A percentile compares a stretch with the other conserved stretches of the same genome.
These are phyloP conservation scores for Odiellus spinosus DNA, from an alignment of 2,888 invertebrate genomes.

Conservation along the genomic window DNA sequence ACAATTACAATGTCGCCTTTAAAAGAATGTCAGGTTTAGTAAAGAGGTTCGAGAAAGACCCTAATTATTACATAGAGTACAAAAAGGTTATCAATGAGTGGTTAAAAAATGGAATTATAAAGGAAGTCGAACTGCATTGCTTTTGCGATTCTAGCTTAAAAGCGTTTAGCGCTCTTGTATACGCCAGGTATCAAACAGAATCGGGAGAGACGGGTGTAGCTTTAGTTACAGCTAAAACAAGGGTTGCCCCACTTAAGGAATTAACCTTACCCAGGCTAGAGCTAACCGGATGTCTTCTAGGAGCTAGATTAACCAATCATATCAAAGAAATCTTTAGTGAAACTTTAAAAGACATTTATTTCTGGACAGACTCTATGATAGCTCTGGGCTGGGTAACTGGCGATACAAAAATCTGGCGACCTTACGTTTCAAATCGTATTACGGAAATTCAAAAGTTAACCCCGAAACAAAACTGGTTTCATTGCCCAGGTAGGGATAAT, in stretches of 20 bases:
- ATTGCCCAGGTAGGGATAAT: slow-evolving; percentile 20
- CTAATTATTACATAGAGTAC: too few relatives aligned
- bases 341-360: background rate
- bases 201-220: slow-evolving; percentile 10
- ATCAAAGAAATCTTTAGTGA: background rate
- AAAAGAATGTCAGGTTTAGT: too few relatives aligned
- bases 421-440: slow-evolving; percentile 21
- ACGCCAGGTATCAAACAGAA: slow-evolving; percentile 8
- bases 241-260: slow-evolving; percentile 20
- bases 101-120: too few relatives aligned
- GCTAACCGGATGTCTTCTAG: slow-evolving; percentile 13
- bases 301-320: background rate
- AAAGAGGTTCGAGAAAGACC: too few relatives aligned
- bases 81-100: too few relatives aligned
- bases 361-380: slow-evolving; percentile 19
- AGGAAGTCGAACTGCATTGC: slow-evolving; percentile 4
- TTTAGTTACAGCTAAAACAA: background rate
- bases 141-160: slow-evolving; percentile 21
- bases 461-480: slow-evolving; percentile 15
- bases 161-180: slow-evolving; percentile 19
- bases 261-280: slow-evolving; percentile 20
- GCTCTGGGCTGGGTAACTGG: slow-evolving; percentile 19
- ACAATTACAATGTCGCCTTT: too few relatives aligned
- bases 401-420: slow-evolving; percentile 11
- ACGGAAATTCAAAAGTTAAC: slow-evolving; percentile 17